Conservation (phyloP, 1,140 invertebrate species). For the Heliconius melpomene region DNA sequence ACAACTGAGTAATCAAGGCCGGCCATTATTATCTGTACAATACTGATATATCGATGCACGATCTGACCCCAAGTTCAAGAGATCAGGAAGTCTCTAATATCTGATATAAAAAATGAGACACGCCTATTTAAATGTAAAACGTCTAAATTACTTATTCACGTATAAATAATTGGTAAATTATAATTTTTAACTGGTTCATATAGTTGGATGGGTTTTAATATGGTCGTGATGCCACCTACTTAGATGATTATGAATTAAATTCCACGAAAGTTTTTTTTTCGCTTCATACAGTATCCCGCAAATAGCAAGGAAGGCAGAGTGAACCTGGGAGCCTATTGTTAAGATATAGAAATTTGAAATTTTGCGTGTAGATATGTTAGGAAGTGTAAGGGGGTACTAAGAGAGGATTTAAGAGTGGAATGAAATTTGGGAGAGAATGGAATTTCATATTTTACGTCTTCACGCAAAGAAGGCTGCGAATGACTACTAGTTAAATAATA, state of each 20-base stretch:
- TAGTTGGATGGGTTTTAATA: background rate
- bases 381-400: no score
- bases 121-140: background rate
- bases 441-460: no score
- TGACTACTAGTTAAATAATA: no score
- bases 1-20: constrained; percentile 43
- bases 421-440: no score
- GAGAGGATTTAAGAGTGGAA: no score
- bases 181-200: background rate
- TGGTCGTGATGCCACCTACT: background rate
- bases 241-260: background rate
- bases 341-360: no score
- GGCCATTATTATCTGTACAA: constrained; percentile 50
- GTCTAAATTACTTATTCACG: constrained; percentile 13
- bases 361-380: no score
- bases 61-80: constrained; percentile 52
- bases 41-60: constrained; percentile 45
- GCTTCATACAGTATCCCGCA: no score
- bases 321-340: no score
- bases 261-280: background rate
- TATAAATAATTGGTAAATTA: constrained; percentile 11
- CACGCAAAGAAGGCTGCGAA: no score
- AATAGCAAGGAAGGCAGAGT: no score
- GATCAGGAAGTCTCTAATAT: constrained; percentile 38
- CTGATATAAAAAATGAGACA: constrained; percentile 6